Evolutionary conservation across 2,797 vertebrate species (phyloP).

Genomic region (Clarias laeviceps): DNA sequence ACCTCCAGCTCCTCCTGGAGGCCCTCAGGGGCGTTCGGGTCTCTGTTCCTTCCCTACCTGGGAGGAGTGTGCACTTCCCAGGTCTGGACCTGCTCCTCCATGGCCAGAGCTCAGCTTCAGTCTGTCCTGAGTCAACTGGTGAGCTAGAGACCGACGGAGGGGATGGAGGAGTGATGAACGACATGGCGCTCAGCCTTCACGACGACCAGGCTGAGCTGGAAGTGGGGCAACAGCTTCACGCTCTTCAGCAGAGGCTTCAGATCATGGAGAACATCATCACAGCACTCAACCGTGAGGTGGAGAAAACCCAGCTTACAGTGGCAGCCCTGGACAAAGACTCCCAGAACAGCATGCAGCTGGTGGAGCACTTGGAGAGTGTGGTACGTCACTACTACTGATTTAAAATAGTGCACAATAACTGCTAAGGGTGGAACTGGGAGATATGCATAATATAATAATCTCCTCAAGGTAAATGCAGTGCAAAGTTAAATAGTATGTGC

Average conservation of each 20-base stretch:
- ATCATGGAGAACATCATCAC: slow-evolving; percentile 84
- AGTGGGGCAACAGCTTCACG: slow-evolving; percentile 68
- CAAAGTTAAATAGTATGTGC: background rate
- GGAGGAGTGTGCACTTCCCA: slow-evolving; percentile 37
- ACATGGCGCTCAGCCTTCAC: slow-evolving; percentile 54
- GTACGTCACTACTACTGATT: slow-evolving; percentile 64
- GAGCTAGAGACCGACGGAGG: slow-evolving; percentile 56
- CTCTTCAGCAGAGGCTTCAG: slow-evolving; percentile 77
- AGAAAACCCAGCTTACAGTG: slow-evolving; percentile 73
- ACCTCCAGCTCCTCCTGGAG: slow-evolving; percentile 76
- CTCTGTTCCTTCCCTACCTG: slow-evolving; percentile 36
- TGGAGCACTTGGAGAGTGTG: slow-evolving; percentile 76
- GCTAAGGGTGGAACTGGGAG: background rate
- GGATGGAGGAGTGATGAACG: slow-evolving; percentile 58
- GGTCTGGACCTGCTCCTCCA: slow-evolving; percentile 37
- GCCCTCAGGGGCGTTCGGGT: slow-evolving; percentile 67
- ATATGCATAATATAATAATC: background rate
- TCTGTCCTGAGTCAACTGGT: slow-evolving; percentile 45
- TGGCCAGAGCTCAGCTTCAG: slow-evolving; percentile 1
- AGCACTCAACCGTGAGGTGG: slow-evolving; percentile 82
- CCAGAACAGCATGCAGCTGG: slow-evolving; percentile 71
- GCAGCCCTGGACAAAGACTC: slow-evolving; percentile 72
- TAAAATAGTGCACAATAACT: background rate
- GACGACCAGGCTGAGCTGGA: slow-evolving; percentile 54
- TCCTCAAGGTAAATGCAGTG: background rate